These are phyloP conservation scores for Tanytarsus gracilentus DNA, from an alignment of 2,888 invertebrate species.

Conservation along the genomic window DNA sequence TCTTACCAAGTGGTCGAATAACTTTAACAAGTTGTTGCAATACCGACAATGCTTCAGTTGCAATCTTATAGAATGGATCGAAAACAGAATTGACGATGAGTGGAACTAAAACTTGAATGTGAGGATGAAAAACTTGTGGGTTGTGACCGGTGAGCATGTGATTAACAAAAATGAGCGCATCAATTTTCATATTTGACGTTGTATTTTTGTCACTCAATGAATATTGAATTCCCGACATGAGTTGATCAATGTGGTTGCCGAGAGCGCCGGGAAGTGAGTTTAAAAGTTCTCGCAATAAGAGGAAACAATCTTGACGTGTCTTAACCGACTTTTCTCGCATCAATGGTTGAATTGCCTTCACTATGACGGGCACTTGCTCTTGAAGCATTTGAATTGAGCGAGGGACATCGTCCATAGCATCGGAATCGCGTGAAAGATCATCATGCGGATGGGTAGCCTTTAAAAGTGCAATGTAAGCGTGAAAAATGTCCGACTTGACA, in stretches of 20 bases:
- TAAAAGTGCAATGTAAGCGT: slow-evolving; percentile 87
- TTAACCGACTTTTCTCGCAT: slow-evolving; percentile 79
- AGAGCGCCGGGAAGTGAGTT: slow-evolving; percentile 82
- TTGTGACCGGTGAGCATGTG: slow-evolving; percentile 41
- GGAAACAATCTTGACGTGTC: slow-evolving; percentile 85
- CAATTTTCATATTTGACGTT: slow-evolving; percentile 96
- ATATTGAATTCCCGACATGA: slow-evolving; percentile 84
- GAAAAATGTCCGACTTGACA: slow-evolving; percentile 96
- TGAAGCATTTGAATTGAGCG: slow-evolving; percentile 55
- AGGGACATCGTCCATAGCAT: slow-evolving; percentile 63
- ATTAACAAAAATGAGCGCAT: slow-evolving; percentile 79
- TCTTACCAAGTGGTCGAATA: slow-evolving; percentile 70
- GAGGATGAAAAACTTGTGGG: slow-evolving; percentile 49
- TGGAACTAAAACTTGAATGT: slow-evolving; percentile 68
- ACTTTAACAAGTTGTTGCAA: slow-evolving; percentile 91
- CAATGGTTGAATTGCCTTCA: slow-evolving; percentile 80
- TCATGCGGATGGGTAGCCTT: slow-evolving; percentile 75
- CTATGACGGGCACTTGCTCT: slow-evolving; percentile 62
- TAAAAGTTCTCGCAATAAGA: slow-evolving; percentile 81
- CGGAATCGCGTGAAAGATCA: slow-evolving; percentile 54
- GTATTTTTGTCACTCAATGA: slow-evolving; percentile 86
- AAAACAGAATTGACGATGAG: slow-evolving; percentile 82
- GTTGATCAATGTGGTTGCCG: slow-evolving; percentile 68
- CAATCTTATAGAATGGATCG: slow-evolving; percentile 97
- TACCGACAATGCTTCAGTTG: slow-evolving; percentile 89